A percentile compares a stretch with the other conserved stretches of the same genome.
Evolutionary conservation across 2,797 vertebrate genomes (phyloP).

Genomic region (Cyprinodon diabolis): DNA sequence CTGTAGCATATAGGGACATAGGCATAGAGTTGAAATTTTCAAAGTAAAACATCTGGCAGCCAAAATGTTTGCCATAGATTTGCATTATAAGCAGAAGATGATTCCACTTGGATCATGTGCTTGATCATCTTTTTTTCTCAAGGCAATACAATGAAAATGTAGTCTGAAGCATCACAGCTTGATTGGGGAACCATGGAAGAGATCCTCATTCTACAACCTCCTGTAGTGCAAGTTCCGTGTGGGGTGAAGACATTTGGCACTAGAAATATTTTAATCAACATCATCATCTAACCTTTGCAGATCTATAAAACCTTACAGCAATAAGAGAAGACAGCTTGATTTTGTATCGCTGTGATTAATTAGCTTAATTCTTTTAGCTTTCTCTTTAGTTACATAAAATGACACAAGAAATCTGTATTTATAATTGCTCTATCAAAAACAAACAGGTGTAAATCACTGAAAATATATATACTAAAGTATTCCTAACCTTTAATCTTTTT

Average conservation of each 20-base stretch:
- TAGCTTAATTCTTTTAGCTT: conserved; percentile 16
- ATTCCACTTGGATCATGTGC: too few relatives aligned
- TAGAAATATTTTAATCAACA: background rate
- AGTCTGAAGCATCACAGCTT: background rate
- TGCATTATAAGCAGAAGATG: too few relatives aligned
- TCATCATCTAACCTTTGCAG: background rate
- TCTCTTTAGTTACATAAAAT: conserved; percentile 22
- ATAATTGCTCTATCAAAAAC: conserved; percentile 19
- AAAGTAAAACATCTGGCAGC: too few relatives aligned
- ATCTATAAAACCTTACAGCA: background rate
- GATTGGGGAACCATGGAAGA: background rate
- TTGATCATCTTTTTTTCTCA: too few relatives aligned
- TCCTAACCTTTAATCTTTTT: background rate
- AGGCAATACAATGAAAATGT: background rate
- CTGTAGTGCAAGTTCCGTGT: background rate
- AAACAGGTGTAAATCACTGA: conserved; percentile 16
- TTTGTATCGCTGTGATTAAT: conserved; percentile 16
- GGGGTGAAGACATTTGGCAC: background rate
- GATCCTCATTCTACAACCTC: background rate
- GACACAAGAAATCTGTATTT: conserved; percentile 2
- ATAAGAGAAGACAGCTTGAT: conserved; percentile 12
- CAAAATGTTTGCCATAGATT: too few relatives aligned
- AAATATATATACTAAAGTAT: conserved; percentile 18
- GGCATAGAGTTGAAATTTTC: too few relatives aligned
- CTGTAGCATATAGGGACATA: too few relatives aligned